Conservation (phyloP, 1,140 invertebrate species). For the Drosophila setifemur region DNA sequence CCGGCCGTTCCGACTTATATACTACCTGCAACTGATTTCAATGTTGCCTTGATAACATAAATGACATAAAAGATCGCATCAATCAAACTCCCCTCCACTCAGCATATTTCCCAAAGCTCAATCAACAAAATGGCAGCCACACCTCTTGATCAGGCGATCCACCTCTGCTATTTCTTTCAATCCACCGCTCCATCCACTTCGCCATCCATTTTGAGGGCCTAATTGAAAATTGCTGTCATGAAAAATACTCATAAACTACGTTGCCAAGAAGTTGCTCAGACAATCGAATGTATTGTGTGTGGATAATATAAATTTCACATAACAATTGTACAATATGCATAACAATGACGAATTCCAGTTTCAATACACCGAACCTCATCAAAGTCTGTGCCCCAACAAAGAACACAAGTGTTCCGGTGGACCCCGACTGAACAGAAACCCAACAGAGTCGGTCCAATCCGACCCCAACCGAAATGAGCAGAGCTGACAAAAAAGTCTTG, state of each 20-base stretch:
- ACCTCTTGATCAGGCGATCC: slow-evolving; percentile 41
- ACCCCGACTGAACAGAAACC: slow-evolving; percentile 17
- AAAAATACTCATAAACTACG: slow-evolving; percentile 65
- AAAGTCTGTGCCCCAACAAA: slow-evolving; percentile 24
- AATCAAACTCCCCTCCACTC: slow-evolving; percentile 16
- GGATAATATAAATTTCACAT: slow-evolving; percentile 63
- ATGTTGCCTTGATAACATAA: neutral
- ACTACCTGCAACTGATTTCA: neutral
- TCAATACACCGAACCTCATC: slow-evolving; percentile 35
- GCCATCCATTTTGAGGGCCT: slow-evolving; percentile 29
- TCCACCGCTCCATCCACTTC: neutral
- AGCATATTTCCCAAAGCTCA: slow-evolving; percentile 23
- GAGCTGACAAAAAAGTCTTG: slow-evolving; percentile 40
- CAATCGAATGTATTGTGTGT: slow-evolving; percentile 62
- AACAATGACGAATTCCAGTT: slow-evolving; percentile 71
- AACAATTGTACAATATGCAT: slow-evolving; percentile 78
- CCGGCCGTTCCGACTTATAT: too few relatives aligned
- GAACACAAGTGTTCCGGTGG: slow-evolving; percentile 68
- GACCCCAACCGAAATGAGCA: slow-evolving; percentile 6
- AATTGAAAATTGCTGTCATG: slow-evolving; percentile 77
- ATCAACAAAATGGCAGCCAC: slow-evolving; percentile 32
- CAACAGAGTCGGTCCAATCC: slow-evolving; percentile 1
- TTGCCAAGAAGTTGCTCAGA: slow-evolving; percentile 68
- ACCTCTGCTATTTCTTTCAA: too few relatives aligned
- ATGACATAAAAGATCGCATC: slow-evolving; percentile 33